Base-by-base conservation (phyloP, 2,113 vertebrate species). In the Seriola quinqueradiata region DNA sequence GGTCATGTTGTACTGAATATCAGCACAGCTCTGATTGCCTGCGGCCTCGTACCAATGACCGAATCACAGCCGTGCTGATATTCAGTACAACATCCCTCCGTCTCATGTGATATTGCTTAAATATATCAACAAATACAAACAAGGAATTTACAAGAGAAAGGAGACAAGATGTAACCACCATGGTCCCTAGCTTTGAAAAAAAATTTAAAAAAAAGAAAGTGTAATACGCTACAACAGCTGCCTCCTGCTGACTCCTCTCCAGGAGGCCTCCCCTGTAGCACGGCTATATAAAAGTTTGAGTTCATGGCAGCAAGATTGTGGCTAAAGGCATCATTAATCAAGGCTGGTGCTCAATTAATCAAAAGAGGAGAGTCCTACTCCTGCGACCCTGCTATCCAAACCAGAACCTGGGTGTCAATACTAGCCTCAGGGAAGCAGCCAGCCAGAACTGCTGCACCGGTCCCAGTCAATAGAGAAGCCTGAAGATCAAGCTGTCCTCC, bases 241-340 rank as follows among this genome's bases (percentile, higher is more conserved):
- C 55, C 21, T 77, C 46, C 32, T 38, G 55, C 69, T 32, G 57
- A 66, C 54, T 68, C 67, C 58, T 67, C 42, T 71, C 19, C 5
- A 21, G 21, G 63, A 86, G 40, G 44, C 58, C 60, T 48, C 65
- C 34, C 64, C 72, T 71, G 38, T 23, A 78, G 75, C 28, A 9
- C 4, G 50, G 72, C 79, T 68, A 16, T 32, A 75, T 19, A 84
- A 80, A 91, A 90, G 89, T 92, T 90, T 86, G 76, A 87, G 64
- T 81, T 85, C 66, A 70, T 64, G 14, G 81, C 54, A 52, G 73
- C 86, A 87, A 81, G 84, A 83, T 23, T 76, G 81, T 28, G 38
- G 82, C 79, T 72, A 83, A 84, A 89, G 88, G 91, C 84, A 75
- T 91, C 92, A 94, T 94, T 94, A 94, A 94, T 94, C 93, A 94